Percentiles rank a stretch among this genome's conserved stretches.
phyloP scores from a whole-genome alignment of 2,888 invertebrate genomes.

The Sminthurinus aureus region DNA sequence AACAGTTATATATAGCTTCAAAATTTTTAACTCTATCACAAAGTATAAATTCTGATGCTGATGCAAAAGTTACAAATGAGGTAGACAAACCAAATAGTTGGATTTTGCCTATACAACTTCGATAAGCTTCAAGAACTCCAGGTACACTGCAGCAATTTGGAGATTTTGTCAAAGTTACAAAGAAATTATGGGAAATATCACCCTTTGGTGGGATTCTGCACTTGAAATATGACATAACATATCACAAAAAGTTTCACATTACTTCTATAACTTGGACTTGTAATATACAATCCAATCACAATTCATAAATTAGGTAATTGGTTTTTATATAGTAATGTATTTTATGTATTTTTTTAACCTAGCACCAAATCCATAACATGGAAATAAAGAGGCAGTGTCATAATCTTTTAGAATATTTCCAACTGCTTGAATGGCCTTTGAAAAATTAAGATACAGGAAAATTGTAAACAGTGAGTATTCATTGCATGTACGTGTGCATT shows the following conservation, averaged over 20 bases:
- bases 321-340: too few species aligned
- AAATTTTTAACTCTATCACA: neutral
- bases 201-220: slow-evolving; percentile 66
- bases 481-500: too few species aligned
- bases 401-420: slow-evolving; percentile 61
- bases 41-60: neutral
- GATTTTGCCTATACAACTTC: neutral
- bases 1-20: neutral
- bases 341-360: too few species aligned
- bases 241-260: too few species aligned
- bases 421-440: slow-evolving; percentile 9
- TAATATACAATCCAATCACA: too few species aligned
- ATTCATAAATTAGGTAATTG: too few species aligned
- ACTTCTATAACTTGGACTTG: too few species aligned
- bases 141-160: slow-evolving; percentile 64
- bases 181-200: slow-evolving; percentile 66
- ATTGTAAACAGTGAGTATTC: too few species aligned
- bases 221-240: too few species aligned
- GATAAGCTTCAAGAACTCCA: slow-evolving; percentile 65
- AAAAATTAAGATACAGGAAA: too few species aligned
- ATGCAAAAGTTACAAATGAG: neutral
- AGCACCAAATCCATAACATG: slow-evolving; percentile 66
- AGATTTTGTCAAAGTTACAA: slow-evolving; percentile 62
- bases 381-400: slow-evolving; percentile 66
- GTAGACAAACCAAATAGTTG: neutral